These are phyloP conservation scores for Periphyllus acericola DNA, from an alignment of 2,888 invertebrate genomes.

Conservation along the genomic window DNA sequence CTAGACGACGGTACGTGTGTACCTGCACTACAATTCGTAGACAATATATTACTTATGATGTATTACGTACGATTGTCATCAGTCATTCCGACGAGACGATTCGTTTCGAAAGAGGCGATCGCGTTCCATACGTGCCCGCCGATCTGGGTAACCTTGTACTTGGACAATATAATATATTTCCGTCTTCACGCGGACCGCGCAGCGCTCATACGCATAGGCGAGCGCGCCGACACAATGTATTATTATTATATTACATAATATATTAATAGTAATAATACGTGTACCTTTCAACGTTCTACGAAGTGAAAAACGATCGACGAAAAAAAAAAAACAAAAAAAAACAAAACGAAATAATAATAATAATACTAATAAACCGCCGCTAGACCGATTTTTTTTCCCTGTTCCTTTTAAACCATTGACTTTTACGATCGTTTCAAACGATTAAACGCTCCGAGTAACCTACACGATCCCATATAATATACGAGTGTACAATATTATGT, in stretches of 20 bases:
- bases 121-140: too few species aligned
- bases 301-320: background rate
- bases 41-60: too few species aligned
- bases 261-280: too few species aligned
- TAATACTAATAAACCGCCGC: background rate
- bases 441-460: background rate
- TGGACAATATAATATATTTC: background rate
- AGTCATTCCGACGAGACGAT: constrained; percentile 19
- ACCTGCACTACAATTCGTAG: too few species aligned
- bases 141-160: constrained; percentile 27
- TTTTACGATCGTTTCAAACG: background rate
- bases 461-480: background rate
- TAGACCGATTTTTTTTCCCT: background rate
- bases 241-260: background rate
- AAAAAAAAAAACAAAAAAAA: background rate
- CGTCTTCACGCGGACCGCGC: background rate
- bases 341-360: background rate
- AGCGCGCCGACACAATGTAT: background rate
- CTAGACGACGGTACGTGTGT: too few species aligned
- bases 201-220: background rate
- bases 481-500: background rate
- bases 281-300: background rate
- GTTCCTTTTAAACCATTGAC: background rate
- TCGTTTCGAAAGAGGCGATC: background rate
- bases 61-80: constrained; percentile 3